Evolutionary conservation across 2,888 invertebrate species (phyloP), one percentile per base, ranked within the genome.

Genomic region (Thelaira solivaga): DNA sequence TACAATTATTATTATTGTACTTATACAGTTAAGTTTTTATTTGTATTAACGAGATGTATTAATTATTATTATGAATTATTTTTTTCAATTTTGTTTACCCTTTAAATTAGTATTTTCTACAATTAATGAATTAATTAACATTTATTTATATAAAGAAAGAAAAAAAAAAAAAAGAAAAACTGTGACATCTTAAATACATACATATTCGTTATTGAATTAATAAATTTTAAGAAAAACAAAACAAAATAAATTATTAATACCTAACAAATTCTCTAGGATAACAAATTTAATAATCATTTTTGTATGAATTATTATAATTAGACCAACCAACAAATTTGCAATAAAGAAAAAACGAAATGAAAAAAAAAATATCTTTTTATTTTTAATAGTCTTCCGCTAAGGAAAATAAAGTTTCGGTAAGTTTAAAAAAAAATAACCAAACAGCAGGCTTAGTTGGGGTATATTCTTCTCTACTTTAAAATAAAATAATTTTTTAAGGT

Each of bases 281-380:
- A 78, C 78, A 78, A 78, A 78, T 78, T 74, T 49, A 51, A 65
- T 22, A 51, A 61, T 65, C 24, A 65, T 49, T 76, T 78, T 73
- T 78, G 69, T 78, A 74, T 78, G 74, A 69, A 78, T 74, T 69
- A 78, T 69, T 69, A 69, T 55, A 55, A 47, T 69, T 74, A 74
- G 78, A 78, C 74, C 47, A 78, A 61, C 67, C 67, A 74, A 74
- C 74, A 74, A 61, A 74, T 74, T 73, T 74, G 43, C 53, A 78
- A 57, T 31, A 16, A 77, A 34, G 41, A 61, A 57, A 24, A 61
- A 36, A 61, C n/a, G 7, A 5, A 49, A 61, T 24, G 31, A 18
- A 59, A 61, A 53, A 39, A 43, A 49, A 31, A 59, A 20, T 6
- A 39, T 13, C 13, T 36, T 36, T 36, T 36, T 39, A 11, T 39